Conservation (phyloP, 2,113 vertebrate species). For the Platichthys stellatus region DNA sequence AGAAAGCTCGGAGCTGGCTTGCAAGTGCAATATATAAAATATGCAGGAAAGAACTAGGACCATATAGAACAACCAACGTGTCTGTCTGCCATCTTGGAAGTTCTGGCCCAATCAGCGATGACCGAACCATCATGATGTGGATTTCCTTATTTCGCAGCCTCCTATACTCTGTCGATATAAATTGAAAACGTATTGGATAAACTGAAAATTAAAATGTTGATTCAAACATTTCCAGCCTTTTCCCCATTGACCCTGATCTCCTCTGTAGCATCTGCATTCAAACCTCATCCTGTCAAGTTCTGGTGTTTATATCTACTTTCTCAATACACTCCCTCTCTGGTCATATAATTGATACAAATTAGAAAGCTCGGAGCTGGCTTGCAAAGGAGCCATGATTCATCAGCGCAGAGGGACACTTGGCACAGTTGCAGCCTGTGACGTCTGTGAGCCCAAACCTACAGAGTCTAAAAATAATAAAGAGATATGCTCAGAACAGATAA, state of each 20-base stretch:
- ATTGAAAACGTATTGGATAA: not conserved
- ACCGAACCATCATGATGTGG: not conserved
- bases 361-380: slow-evolving; percentile 33
- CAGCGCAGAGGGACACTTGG: slow-evolving; percentile 39
- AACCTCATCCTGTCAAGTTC: not conserved
- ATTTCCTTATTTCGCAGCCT: not conserved
- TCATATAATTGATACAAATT: slow-evolving; percentile 21
- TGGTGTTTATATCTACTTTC: slow-evolving; percentile 21
- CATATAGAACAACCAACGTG: not conserved
- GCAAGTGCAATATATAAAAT: too few relatives aligned
- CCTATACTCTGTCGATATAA: not conserved
- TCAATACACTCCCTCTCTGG: slow-evolving; percentile 1
- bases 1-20: slow-evolving; percentile 33
- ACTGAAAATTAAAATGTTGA: not conserved
- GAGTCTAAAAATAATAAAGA: slow-evolving; percentile 52
- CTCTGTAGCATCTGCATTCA: not conserved
- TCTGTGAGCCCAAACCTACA: slow-evolving; percentile 47
- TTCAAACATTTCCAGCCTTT: not conserved
- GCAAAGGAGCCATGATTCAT: slow-evolving; percentile 49
- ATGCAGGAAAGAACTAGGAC: not conserved
- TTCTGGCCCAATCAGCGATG: too few relatives aligned
- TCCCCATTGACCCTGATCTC: not conserved
- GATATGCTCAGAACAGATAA: slow-evolving; percentile 13
- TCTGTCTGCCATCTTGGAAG: not conserved
- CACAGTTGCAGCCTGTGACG: slow-evolving; percentile 31